Evolutionary conservation across 2,113 vertebrate genomes (phyloP), one percentile per base, ranked within the genome.

Genomic region (Nothocercus julius): DNA sequence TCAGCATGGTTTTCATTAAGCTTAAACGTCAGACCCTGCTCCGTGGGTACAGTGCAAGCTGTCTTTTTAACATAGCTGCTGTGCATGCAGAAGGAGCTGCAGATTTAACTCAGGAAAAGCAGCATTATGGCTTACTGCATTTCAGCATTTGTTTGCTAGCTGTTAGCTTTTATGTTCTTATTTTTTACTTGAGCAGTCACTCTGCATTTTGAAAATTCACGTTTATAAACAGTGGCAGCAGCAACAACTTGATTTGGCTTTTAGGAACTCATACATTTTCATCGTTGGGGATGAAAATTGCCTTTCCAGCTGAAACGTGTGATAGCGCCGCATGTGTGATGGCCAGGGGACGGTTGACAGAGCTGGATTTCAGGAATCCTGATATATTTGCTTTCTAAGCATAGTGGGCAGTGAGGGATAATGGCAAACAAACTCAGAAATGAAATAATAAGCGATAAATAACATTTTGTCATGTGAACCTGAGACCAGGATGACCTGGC

Each of bases 231-330:
- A 82, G 22, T 45, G 72, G 5, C 44, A 18, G 2, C 9, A 82
- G 51, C 38, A 6, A n/a, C 6, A 19, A 70, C 67, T 92, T 90
- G 70, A 79, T 85, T 63, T 45, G 30, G 40, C 56, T 72, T 90
- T 54, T 47, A 69, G 42, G 67, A 82, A 28, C 47, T 96, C 40
- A 27, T 38, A 21, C 13, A 8, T 11, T 59, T 76, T 42, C 47
- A 68, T 44, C 68, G 36, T 82, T 94, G 68, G 86, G 61, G 42
- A 32, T 91, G 75, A 84, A 95, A 75, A 92, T 62, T 92, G 12
- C 53, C 70, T 94, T 79, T 72, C 93, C 54, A 79, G 82, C 78
- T 90, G 67, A 76, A 82, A 45, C 8, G 20, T 47, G 25, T 62
- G 30, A 42, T 27, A 54, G 18, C 38, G 69, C 9, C 12, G 40